Percentiles rank a stretch among this genome's conserved stretches.
phyloP scores from a whole-genome alignment of 2,113 vertebrate genomes.

The Sus scrofa region DNA sequence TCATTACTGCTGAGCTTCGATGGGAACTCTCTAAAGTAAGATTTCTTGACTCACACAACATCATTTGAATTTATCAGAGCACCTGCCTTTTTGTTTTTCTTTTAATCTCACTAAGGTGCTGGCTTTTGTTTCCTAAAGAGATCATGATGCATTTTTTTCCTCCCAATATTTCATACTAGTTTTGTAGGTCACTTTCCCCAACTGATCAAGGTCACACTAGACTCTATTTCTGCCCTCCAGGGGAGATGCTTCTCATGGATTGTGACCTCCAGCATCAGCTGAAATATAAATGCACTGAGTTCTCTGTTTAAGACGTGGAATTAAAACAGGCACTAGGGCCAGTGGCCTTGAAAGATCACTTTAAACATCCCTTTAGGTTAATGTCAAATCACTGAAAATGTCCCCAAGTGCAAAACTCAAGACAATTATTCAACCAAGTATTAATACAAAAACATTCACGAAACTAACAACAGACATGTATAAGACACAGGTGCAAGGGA shows the following conservation, averaged over 20 bases:
- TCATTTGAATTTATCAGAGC: not conserved
- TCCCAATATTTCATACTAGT: not conserved
- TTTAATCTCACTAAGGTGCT: not conserved
- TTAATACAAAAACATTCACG: not conserved
- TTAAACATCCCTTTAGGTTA: slow-evolving; percentile 49
- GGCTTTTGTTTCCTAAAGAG: slow-evolving; percentile 12
- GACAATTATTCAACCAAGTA: not conserved
- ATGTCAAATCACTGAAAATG: slow-evolving; percentile 14
- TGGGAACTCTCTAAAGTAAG: not conserved
- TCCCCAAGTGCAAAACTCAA: not conserved
- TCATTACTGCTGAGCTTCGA: too few relatives aligned
- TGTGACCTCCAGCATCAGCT: not conserved
- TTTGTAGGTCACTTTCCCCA: not conserved
- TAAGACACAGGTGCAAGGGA: not conserved
- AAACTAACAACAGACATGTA: not conserved
- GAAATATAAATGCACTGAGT: slow-evolving; percentile 47
- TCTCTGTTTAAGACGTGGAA: not conserved
- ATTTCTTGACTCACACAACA: not conserved
- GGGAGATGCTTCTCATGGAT: not conserved
- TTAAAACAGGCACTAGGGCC: not conserved
- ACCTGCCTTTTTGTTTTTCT: not conserved
- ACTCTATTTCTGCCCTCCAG: not conserved
- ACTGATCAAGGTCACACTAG: not conserved
- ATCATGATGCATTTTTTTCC: not conserved
- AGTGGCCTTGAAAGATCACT: slow-evolving; percentile 2